Percentiles rank a stretch among this genome's conserved stretches.
These are phyloP conservation scores for Drosophila setosimentum DNA, from an alignment of 2,888 invertebrate species.

Conservation along the genomic window DNA sequence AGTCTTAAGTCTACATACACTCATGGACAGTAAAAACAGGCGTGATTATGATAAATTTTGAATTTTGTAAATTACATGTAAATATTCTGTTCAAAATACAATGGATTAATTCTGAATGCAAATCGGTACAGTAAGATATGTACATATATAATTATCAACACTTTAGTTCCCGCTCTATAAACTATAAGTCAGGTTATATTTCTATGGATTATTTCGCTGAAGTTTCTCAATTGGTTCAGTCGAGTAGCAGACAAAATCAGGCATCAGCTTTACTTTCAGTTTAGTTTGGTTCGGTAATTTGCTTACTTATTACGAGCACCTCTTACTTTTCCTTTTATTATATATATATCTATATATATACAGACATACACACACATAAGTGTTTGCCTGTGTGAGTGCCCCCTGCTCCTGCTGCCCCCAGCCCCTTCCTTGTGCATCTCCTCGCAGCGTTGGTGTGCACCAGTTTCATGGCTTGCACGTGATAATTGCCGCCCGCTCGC, in stretches of 20 bases:
- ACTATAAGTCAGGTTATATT: not conserved
- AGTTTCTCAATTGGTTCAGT: constrained; percentile 17
- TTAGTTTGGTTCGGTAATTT: constrained; percentile 36
- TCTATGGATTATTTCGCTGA: not conserved
- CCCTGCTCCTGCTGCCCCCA: constrained; percentile 3
- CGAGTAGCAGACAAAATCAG: not conserved
- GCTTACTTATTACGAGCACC: constrained; percentile 26
- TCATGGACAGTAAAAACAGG: not conserved
- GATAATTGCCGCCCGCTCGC: constrained; percentile 64
- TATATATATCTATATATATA: not conserved
- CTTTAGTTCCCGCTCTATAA: not conserved
- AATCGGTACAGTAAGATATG: not conserved
- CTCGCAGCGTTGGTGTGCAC: constrained; percentile 17
- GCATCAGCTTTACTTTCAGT: constrained; percentile 9
- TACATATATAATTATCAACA: no score
- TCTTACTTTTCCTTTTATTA: constrained; percentile 49
- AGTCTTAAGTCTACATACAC: not conserved
- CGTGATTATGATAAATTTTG: not conserved
- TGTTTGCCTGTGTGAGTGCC: not conserved
- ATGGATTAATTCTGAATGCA: not conserved
- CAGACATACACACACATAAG: not conserved
- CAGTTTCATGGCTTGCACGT: constrained; percentile 73
- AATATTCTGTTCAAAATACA: not conserved
- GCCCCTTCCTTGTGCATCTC: not conserved
- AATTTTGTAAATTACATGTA: not conserved